A percentile compares a stretch with the other conserved stretches of the same genome.
Conservation (phyloP, 1,140 invertebrate genomes). For the Rhagoletis zephyria region DNA sequence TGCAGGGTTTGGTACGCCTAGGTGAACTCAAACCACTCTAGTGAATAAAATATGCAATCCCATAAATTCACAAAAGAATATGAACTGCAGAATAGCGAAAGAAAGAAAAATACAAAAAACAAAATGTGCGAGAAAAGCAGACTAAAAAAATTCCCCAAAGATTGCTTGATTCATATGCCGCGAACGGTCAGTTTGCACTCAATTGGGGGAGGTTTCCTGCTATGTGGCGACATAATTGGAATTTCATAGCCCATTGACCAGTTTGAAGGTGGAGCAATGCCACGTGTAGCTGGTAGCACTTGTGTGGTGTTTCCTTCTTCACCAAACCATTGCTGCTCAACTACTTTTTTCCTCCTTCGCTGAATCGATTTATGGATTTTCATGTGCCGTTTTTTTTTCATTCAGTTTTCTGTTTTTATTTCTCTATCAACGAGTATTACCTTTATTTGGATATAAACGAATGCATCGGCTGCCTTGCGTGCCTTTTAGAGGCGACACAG, state of each 20-base stretch:
- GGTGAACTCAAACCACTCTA: neutral
- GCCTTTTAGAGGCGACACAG: no score
- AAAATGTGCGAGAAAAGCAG: neutral
- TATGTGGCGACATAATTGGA: slow-evolving; percentile 61
- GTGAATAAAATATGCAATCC: slow-evolving; percentile 17
- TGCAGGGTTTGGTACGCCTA: neutral
- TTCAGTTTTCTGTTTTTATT: neutral
- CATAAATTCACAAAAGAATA: slow-evolving; percentile 46
- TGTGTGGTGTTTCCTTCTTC: neutral
- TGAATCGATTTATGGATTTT: neutral
- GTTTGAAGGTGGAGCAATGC: slow-evolving; percentile 12
- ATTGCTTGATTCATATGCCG: slow-evolving; percentile 11
- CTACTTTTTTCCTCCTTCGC: neutral
- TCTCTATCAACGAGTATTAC: neutral
- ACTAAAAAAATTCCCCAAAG: neutral
- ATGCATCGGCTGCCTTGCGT: no score
- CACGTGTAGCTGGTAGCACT: neutral
- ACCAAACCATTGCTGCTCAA: neutral
- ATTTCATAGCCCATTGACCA: slow-evolving; percentile 73
- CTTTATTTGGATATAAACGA: neutral
- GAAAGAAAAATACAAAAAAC: neutral
- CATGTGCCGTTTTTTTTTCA: neutral
- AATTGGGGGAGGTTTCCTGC: neutral
- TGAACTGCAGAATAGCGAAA: neutral
- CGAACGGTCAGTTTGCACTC: slow-evolving; percentile 34